These are phyloP conservation scores for Lacanobia wlatinum DNA, from an alignment of 2,888 invertebrate genomes.

Conservation along the genomic window DNA sequence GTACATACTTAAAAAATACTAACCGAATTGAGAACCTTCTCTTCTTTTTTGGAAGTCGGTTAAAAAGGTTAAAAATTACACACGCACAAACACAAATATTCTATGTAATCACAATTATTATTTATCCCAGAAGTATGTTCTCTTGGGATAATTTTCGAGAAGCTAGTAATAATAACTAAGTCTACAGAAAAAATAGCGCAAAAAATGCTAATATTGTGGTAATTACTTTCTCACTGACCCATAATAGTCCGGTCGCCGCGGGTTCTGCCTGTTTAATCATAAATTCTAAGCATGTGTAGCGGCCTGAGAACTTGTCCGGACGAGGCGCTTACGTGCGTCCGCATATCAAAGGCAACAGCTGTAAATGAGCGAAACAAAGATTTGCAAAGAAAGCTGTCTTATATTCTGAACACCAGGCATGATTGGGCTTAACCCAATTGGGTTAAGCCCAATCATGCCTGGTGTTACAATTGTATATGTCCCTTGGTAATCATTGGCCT, in stretches of 20 bases:
- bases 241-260: background rate
- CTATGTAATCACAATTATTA: too few relatives aligned
- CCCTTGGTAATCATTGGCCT: too few relatives aligned
- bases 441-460: too few relatives aligned
- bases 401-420: background rate
- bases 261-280: slow-evolving; percentile 30
- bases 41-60: too few relatives aligned
- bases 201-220: background rate
- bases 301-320: slow-evolving; percentile 36
- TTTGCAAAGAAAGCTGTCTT: slow-evolving; percentile 16
- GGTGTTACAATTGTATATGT: too few relatives aligned
- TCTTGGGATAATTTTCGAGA: too few relatives aligned
- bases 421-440: background rate
- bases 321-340: slow-evolving; percentile 23
- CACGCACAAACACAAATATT: too few relatives aligned
- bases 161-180: too few relatives aligned
- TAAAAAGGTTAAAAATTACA: too few relatives aligned
- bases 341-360: slow-evolving; percentile 35
- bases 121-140: too few relatives aligned
- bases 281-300: slow-evolving; percentile 47
- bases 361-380: slow-evolving; percentile 12
- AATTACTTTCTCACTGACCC: background rate
- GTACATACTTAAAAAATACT: too few relatives aligned
- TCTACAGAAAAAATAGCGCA: background rate
- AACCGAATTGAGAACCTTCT: too few relatives aligned